phyloP scores from a whole-genome alignment of 2,888 invertebrate species.

The Neoscelio sp. region DNA sequence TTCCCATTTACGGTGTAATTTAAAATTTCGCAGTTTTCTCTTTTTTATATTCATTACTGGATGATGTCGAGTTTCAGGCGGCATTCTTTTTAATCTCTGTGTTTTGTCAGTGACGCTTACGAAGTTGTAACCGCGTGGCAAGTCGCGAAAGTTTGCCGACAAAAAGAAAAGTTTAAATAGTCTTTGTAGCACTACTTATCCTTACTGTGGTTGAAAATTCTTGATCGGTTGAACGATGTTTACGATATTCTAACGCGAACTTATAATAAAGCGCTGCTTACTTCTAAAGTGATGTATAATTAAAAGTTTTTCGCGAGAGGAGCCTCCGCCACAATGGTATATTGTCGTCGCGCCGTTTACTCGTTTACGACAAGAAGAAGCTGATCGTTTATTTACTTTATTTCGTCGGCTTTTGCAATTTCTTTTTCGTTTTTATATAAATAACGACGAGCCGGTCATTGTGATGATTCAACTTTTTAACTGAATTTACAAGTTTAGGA shows the following conservation, averaged over 20 bases:
- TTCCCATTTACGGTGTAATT: too few relatives aligned
- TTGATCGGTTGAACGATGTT: constrained; percentile 64
- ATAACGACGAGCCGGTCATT: constrained; percentile 10
- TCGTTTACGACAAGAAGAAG: constrained; percentile 48
- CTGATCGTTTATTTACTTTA: constrained; percentile 49
- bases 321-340: constrained; percentile 53
- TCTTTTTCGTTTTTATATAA: neutral
- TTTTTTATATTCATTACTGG: constrained; percentile 20
- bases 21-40: neutral
- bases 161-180: constrained; percentile 64
- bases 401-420: constrained; percentile 35
- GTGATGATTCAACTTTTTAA: constrained; percentile 36
- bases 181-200: constrained; percentile 62
- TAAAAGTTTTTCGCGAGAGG: constrained; percentile 65
- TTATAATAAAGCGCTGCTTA: constrained; percentile 66
- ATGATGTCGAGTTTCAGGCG: constrained; percentile 25
- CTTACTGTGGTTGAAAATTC: constrained; percentile 49
- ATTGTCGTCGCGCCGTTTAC: constrained; percentile 40
- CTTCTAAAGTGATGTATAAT: constrained; percentile 66
- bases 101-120: constrained; percentile 40
- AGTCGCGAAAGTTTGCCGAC: constrained; percentile 48
- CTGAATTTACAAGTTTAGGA: constrained; percentile 23
- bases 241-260: constrained; percentile 67
- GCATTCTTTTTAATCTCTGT: constrained; percentile 34
- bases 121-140: constrained; percentile 56